These are phyloP conservation scores for Drosophila aldrichi DNA, from an alignment of 2,888 invertebrate genomes.

Conservation along the genomic window DNA sequence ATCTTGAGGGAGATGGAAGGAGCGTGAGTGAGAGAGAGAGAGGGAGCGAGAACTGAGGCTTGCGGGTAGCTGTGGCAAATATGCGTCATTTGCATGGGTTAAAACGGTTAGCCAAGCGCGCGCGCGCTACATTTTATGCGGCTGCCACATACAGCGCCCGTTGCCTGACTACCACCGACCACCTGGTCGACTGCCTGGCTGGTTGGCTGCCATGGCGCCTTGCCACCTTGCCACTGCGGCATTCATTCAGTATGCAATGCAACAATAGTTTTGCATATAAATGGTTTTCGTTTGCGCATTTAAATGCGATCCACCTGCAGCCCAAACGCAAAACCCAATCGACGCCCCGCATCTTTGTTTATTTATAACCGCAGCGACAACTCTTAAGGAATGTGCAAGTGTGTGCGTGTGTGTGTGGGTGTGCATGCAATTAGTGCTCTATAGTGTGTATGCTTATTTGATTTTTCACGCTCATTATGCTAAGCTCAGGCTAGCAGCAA, in stretches of 20 bases:
- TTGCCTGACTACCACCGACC: conserved; percentile 25
- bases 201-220: conserved; percentile 6
- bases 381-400: conserved; percentile 47
- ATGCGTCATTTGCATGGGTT: conserved; percentile 82
- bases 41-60: background rate
- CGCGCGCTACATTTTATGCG: conserved; percentile 55
- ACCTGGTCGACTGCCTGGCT: conserved; percentile 8
- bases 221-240: conserved; percentile 58
- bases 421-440: conserved; percentile 65
- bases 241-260: conserved; percentile 80
- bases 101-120: conserved; percentile 70
- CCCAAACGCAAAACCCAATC: conserved; percentile 52
- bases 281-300: conserved; percentile 82
- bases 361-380: conserved; percentile 54
- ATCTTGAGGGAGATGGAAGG: conserved; percentile 37
- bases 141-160: conserved; percentile 28
- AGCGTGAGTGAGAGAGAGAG: background rate
- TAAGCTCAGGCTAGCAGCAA: conserved; percentile 50
- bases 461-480: conserved; percentile 66
- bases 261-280: conserved; percentile 84
- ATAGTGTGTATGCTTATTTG: conserved; percentile 47
- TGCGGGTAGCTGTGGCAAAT: conserved; percentile 49
- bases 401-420: conserved; percentile 9
- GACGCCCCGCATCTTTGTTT: conserved; percentile 69
- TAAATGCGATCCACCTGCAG: conserved; percentile 74